phyloP scores from a whole-genome alignment of 2,797 vertebrate genomes.

The Bucorvus abyssinicus region DNA sequence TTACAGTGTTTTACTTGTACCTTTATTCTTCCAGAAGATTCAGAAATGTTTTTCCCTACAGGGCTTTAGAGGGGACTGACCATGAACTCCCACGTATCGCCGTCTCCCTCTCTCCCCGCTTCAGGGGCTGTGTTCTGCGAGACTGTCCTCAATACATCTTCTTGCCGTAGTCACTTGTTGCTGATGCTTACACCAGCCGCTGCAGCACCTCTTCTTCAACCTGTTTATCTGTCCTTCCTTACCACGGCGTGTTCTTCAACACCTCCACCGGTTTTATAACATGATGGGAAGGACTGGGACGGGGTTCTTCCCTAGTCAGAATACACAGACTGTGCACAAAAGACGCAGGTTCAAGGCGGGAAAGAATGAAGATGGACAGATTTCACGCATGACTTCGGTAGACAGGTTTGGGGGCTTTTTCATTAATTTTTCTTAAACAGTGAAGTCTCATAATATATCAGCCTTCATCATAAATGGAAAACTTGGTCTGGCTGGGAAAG shows the following conservation, averaged over 20 bases:
- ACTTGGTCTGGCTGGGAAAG: background rate
- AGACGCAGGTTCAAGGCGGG: background rate
- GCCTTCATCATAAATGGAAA: background rate
- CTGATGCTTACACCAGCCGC: background rate
- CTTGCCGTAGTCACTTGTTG: background rate
- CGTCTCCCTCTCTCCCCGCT: background rate
- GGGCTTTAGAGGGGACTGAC: background rate
- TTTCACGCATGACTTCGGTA: rapidly evolving
- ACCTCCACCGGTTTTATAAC: background rate
- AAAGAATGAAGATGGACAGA: background rate
- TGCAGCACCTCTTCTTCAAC: background rate
- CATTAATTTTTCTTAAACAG: background rate
- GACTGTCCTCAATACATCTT: background rate
- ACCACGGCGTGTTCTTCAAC: background rate
- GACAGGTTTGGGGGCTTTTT: background rate
- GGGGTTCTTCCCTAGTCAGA: background rate
- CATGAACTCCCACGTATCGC: background rate
- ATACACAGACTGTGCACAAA: background rate
- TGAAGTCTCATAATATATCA: background rate
- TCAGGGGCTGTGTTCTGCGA: background rate
- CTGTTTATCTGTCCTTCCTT: background rate
- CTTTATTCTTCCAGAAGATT: background rate
- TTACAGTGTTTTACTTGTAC: background rate
- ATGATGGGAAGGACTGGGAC: background rate
- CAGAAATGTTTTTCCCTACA: background rate